phyloP scores from a whole-genome alignment of 2,888 invertebrate genomes.

The Suillia variegata region DNA sequence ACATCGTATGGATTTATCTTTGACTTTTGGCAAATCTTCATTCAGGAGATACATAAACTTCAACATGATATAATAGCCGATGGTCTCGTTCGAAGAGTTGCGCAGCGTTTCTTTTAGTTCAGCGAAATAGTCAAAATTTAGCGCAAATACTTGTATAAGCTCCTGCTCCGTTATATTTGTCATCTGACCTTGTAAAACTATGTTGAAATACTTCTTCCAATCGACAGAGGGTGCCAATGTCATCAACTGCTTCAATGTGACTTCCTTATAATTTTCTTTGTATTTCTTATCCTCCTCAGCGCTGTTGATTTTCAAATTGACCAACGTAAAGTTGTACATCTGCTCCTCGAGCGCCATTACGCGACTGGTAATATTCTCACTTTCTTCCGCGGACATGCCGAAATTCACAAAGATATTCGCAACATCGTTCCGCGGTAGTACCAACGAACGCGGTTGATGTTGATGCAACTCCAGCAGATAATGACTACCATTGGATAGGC shows the following conservation, averaged over 20 bases:
- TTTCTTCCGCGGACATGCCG: constrained; percentile 36
- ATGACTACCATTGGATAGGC: constrained; percentile 41
- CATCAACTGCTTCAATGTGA: constrained; percentile 33
- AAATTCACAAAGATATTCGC: constrained; percentile 36
- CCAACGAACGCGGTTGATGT: constrained; percentile 23
- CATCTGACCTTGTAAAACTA: constrained; percentile 25
- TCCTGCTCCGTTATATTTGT: constrained; percentile 19
- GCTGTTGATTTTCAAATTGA: constrained; percentile 14
- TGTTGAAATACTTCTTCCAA: constrained; percentile 41
- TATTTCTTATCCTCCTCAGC: constrained; percentile 7
- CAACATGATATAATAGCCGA: constrained; percentile 47
- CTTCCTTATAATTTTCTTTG: constrained; percentile 21
- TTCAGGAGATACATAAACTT: constrained; percentile 42
- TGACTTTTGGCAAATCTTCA: constrained; percentile 35
- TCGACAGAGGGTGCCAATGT: constrained; percentile 36
- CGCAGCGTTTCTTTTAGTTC: constrained; percentile 31
- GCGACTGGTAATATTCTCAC: constrained; percentile 27
- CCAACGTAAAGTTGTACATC: constrained; percentile 33
- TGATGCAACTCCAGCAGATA: constrained; percentile 39
- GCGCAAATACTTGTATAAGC: constrained; percentile 35
- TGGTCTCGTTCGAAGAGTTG: constrained; percentile 42
- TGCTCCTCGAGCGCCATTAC: constrained; percentile 39
- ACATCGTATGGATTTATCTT: constrained; percentile 28
- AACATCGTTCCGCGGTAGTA: constrained; percentile 24
- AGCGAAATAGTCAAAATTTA: constrained; percentile 34